phyloP scores from a whole-genome alignment of 2,888 invertebrate genomes.

The Thecophora atra region DNA sequence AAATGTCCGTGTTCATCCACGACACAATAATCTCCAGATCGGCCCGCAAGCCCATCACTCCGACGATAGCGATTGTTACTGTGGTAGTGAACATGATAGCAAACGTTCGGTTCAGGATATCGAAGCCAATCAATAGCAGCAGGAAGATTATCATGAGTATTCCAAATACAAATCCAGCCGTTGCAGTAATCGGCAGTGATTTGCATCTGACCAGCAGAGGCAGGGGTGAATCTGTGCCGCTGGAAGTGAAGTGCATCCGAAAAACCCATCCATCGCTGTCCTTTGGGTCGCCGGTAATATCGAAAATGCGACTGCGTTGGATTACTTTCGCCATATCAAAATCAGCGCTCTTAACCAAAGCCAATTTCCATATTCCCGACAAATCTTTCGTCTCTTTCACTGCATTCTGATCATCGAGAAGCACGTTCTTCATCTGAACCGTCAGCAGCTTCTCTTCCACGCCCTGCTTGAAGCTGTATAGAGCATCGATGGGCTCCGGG shows the following conservation, averaged over 20 bases:
- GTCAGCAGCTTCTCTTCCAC: background rate
- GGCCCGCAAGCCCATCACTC: constrained; percentile 38
- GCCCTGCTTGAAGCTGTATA: background rate
- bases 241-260: background rate
- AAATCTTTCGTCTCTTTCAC: background rate
- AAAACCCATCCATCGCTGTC: background rate
- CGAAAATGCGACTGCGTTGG: constrained; percentile 3
- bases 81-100: constrained; percentile 42
- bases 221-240: constrained; percentile 8
- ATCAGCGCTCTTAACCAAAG: background rate
- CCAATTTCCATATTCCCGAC: background rate
- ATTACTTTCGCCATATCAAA: background rate
- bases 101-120: constrained; percentile 43
- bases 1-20: constrained; percentile 42
- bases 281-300: background rate
- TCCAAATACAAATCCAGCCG: constrained; percentile 30
- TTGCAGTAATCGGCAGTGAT: constrained; percentile 25
- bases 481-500: background rate
- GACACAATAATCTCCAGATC: constrained; percentile 36
- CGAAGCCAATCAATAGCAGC: constrained; percentile 39
- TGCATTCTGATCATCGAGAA: background rate
- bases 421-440: background rate
- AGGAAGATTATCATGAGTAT: constrained; percentile 31
- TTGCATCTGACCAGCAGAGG: constrained; percentile 39
- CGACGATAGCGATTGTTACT: constrained; percentile 40